Conservation (phyloP, 1,140 invertebrate genomes). For the Elymnias hypermnestra region DNA sequence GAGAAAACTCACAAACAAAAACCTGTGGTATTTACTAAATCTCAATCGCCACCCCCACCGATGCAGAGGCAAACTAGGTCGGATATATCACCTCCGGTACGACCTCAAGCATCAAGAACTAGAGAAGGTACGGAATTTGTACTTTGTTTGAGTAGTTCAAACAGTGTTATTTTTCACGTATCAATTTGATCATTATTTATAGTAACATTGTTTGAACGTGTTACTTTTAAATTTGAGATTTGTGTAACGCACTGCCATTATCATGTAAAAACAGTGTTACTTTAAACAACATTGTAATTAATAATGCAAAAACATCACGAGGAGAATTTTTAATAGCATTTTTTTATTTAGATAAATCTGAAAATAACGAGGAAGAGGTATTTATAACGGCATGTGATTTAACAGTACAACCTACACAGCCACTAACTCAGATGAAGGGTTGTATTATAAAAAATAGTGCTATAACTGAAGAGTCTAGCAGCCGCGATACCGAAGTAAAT, state of each 20-base stretch:
- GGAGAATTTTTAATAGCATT: background rate
- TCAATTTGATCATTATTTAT: constrained; percentile 23
- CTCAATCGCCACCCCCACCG: constrained; percentile 39
- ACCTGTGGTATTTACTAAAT: constrained; percentile 36
- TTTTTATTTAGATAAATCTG: constrained; percentile 28
- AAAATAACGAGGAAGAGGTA: constrained; percentile 43
- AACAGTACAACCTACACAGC: constrained; percentile 29
- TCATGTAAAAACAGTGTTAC: constrained; percentile 39
- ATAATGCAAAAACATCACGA: background rate
- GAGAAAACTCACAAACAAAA: constrained; percentile 37
- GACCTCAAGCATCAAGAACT: constrained; percentile 40
- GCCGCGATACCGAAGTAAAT: constrained; percentile 18
- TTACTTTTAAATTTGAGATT: constrained; percentile 21
- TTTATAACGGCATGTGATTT: constrained; percentile 52
- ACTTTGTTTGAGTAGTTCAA: constrained; percentile 12
- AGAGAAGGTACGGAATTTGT: constrained; percentile 34
- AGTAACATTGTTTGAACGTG: constrained; percentile 41
- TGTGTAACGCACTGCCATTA: constrained; percentile 45
- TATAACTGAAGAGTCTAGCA: constrained; percentile 29
- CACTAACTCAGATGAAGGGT: constrained; percentile 36
- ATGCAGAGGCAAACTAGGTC: constrained; percentile 30
- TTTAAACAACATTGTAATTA: constrained; percentile 26
- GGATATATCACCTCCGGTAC: constrained; percentile 26
- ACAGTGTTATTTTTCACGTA: constrained; percentile 41
- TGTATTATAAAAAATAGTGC: constrained; percentile 41